Evolutionary conservation across 2,797 vertebrate species (phyloP), one percentile per base, ranked within the genome.

Genomic region (Tadarida brasiliensis): DNA sequence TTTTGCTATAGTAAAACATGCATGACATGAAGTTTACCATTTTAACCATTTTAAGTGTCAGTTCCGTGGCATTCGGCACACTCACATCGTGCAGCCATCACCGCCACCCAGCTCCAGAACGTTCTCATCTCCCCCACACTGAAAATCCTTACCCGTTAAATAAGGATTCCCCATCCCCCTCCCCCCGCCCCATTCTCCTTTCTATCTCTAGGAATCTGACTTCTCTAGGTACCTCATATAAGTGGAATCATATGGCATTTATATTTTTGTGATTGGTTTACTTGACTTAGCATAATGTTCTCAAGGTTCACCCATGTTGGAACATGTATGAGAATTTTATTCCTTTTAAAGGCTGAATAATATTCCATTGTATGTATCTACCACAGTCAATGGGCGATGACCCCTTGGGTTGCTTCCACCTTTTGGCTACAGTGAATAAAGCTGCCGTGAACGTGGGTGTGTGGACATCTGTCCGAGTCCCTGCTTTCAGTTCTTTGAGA

Each of bases 41-140:
- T 51, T 11, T 15, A 19, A 15, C 11, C 14, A 3, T 61, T 74
- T 54, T 22, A 35, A 67, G 5, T 9, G 2, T 24, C 2, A 28
- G 17, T 51, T 71, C 35, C 9, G 56, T 35, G 49, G 44, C 6
- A 0, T 44, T 5, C 9, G 6, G 28, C 2, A 35, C 7, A 3
- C 14, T 30, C 59, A 24, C 8, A 0, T 2, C 9, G 39, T 30
- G 47, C 20, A 0, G 2, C 8, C 33, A 0, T 71, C 10, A 0
- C 28, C 54, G 5, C 44, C 51, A 15, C 33, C 20, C 10, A 30
- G 47, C 65, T 4, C 16, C 1, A 78, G 81, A 54, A 15, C 5
- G 0, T 71, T 78, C n/a, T 59, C 8, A 16, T 71, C 24, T 65
- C 28, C n/a, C 35, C 1, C 22, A n/a, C 26, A 44, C 49, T 49